A percentile compares a stretch with the other conserved stretches of the same genome.
Conservation (phyloP, 2,888 invertebrate genomes). For the Drosophila mercatorum region DNA sequence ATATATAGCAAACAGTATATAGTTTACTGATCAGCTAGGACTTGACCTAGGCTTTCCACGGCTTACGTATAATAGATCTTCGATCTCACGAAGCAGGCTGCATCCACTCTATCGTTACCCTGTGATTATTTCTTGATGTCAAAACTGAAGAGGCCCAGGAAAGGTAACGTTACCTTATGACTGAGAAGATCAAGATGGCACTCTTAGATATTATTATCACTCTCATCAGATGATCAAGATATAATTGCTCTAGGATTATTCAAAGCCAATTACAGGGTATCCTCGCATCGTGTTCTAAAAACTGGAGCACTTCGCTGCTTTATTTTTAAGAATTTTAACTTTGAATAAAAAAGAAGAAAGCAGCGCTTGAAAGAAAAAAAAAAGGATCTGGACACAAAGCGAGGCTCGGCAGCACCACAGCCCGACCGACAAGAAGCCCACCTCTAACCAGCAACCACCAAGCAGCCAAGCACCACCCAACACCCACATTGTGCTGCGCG, state of each 20-base stretch:
- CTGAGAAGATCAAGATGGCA: too few relatives aligned
- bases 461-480: conserved; percentile 5
- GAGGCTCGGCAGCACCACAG: conserved; percentile 11
- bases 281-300: background rate
- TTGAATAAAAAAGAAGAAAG: conserved; percentile 24
- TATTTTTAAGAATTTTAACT: conserved; percentile 48
- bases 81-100: too few relatives aligned
- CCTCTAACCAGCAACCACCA: background rate
- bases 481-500: conserved; percentile 44
- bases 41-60: background rate
- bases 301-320: background rate
- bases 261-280: background rate
- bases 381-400: conserved; percentile 38
- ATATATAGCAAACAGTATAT: background rate
- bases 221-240: too few relatives aligned
- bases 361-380: conserved; percentile 21
- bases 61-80: too few relatives aligned
- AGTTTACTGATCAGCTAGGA: background rate
- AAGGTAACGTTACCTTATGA: too few relatives aligned
- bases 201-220: too few relatives aligned
- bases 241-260: too few relatives aligned
- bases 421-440: background rate
- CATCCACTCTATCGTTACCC: too few relatives aligned
- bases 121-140: too few relatives aligned
- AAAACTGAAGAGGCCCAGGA: too few relatives aligned